A percentile compares a stretch with the other conserved stretches of the same genome.
Evolutionary conservation across 2,888 invertebrate genomes (phyloP).

Genomic region (Eustalomyia histrio): DNA sequence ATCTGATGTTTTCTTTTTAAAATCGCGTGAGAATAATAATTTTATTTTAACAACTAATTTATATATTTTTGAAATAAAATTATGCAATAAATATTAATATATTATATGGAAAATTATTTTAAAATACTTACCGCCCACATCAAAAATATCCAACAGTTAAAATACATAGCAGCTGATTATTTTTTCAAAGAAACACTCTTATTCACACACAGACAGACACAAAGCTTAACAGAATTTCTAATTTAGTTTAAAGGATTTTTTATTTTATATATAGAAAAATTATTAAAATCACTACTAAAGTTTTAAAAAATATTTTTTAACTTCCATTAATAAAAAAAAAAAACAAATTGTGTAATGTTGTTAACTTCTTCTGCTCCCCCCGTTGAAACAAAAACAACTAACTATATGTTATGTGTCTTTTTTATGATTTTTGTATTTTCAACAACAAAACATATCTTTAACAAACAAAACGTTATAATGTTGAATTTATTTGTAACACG

Average conservation of each 20-base stretch:
- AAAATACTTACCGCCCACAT: conserved; percentile 64
- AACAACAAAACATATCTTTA: neutral
- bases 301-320: conserved; percentile 8
- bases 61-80: conserved; percentile 38
- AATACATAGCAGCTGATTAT: conserved; percentile 46
- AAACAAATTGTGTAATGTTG: conserved; percentile 9
- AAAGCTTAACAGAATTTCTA: conserved; percentile 1
- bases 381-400: neutral
- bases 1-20: conserved; percentile 3
- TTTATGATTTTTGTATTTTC: conserved; percentile 3
- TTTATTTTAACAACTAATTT: conserved; percentile 14
- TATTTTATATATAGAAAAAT: neutral
- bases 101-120: conserved; percentile 37
- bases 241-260: neutral
- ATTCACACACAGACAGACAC: neutral
- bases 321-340: conserved; percentile 20
- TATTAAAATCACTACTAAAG: neutral
- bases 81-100: conserved; percentile 57
- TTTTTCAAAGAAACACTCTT: neutral
- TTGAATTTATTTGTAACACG: conserved; percentile 19
- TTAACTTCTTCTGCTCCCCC: neutral
- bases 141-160: conserved; percentile 52
- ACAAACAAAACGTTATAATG: conserved; percentile 23
- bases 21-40: conserved; percentile 56
- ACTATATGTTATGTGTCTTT: conserved; percentile 4